Evolutionary conservation across 2,888 invertebrate species (phyloP).

Genomic region (Adelphocoris suturalis): DNA sequence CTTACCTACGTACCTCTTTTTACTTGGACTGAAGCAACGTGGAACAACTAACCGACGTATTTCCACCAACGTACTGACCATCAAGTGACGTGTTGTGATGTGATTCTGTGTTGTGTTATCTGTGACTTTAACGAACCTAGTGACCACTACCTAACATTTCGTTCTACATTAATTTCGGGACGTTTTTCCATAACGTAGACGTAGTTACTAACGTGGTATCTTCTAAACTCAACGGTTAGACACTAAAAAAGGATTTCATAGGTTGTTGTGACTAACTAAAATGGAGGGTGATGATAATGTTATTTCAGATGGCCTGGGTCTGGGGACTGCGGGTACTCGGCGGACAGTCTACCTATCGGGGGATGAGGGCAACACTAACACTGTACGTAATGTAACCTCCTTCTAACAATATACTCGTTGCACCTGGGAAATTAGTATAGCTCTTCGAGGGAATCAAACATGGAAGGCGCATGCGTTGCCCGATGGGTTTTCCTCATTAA

Average conservation of each 20-base stretch:
- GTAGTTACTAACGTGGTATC: background rate
- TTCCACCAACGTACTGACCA: background rate
- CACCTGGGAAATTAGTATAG: background rate
- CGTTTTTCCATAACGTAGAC: background rate
- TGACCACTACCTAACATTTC: background rate
- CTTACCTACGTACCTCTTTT: background rate
- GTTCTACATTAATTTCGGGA: background rate
- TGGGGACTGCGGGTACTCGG: constrained; percentile 90
- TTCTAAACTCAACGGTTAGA: background rate
- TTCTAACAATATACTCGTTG: constrained; percentile 40
- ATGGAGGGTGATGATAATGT: constrained; percentile 57
- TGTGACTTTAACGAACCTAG: background rate
- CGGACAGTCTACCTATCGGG: constrained; percentile 86
- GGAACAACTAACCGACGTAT: background rate
- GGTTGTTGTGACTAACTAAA: constrained; percentile 65
- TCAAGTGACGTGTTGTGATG: constrained; percentile 26
- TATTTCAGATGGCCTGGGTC: constrained; percentile 77
- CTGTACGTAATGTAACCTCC: constrained; percentile 75
- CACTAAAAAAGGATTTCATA: background rate
- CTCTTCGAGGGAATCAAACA: background rate
- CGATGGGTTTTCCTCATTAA: background rate
- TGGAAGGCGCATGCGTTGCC: constrained; percentile 10
- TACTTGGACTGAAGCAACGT: background rate
- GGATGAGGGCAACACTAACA: constrained; percentile 76
- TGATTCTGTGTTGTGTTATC: constrained; percentile 6